Conservation (phyloP, 2,888 invertebrate genomes). For the Tipula helvola region DNA sequence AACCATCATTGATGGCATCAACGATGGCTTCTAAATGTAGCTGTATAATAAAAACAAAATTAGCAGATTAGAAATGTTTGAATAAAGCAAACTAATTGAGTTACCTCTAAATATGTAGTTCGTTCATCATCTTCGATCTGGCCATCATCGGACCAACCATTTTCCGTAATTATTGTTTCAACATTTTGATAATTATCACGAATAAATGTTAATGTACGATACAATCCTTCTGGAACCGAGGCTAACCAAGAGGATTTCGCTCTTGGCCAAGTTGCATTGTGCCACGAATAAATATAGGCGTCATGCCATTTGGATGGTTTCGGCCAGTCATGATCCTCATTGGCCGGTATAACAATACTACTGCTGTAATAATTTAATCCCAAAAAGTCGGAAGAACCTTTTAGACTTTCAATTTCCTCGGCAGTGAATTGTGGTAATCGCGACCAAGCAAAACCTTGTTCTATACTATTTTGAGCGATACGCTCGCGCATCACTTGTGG, state of each 20-base stretch:
- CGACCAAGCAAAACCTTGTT: conserved; percentile 25
- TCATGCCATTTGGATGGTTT: conserved; percentile 25
- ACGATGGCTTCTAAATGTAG: conserved; percentile 33
- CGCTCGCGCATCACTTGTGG: conserved; percentile 25
- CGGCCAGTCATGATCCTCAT: not conserved
- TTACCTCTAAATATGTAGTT: conserved; percentile 13
- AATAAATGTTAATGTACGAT: conserved; percentile 17
- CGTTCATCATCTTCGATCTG: conserved; percentile 29
- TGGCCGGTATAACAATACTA: conserved; percentile 15
- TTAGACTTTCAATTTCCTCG: not conserved
- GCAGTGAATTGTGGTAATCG: conserved; percentile 19
- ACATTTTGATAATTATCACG: not conserved
- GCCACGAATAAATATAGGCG: conserved; percentile 18
- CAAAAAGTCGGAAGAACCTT: conserved; percentile 25
- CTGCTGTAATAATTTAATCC: conserved; percentile 27
- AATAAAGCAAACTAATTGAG: no score
- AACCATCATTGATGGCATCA: conserved; percentile 27
- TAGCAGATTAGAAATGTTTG: no score
- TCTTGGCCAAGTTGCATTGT: conserved; percentile 23
- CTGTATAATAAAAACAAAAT: not conserved
- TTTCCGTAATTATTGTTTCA: conserved; percentile 41
- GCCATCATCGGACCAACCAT: conserved; percentile 37
- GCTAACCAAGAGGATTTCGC: conserved; percentile 25
- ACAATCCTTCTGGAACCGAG: conserved; percentile 25
- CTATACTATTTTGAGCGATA: conserved; percentile 24